Conservation (phyloP, 2,797 vertebrate species). For the Orestias chungarensis region DNA sequence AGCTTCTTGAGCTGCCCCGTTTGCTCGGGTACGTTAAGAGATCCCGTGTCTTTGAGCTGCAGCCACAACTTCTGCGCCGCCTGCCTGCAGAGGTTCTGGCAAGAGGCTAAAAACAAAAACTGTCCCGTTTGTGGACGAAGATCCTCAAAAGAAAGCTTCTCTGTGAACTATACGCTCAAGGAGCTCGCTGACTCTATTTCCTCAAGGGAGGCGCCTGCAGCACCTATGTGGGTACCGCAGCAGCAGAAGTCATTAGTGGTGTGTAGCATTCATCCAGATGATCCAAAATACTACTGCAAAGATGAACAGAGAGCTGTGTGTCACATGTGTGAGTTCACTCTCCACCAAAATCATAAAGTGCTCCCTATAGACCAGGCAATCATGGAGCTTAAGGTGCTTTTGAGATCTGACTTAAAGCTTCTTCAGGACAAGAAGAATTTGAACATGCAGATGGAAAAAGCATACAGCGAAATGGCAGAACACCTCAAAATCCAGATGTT, state of each 20-base stretch:
- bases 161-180: background rate
- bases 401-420: constrained; percentile 18
- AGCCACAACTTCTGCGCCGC: constrained; percentile 81
- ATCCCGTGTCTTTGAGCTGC: constrained; percentile 78
- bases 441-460: constrained; percentile 1
- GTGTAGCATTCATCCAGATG: constrained; percentile 1
- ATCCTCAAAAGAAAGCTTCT: rapidly evolving
- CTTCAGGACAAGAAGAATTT: constrained; percentile 22
- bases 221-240: background rate
- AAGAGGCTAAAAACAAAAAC: constrained; percentile 33
- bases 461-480: constrained; percentile 1
- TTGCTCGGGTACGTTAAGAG: constrained; percentile 79
- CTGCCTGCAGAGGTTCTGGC: constrained; percentile 74
- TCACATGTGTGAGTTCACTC: constrained; percentile 32
- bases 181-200: constrained; percentile 16
- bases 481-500: constrained; percentile 12
- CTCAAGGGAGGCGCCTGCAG: constrained; percentile 6
- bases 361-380: constrained; percentile 25
- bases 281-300: constrained; percentile 7
- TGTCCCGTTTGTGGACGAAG: constrained; percentile 39
- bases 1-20: constrained; percentile 61
- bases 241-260: background rate
- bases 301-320: constrained; percentile 45
- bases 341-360: constrained; percentile 36
- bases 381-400: constrained; percentile 11